Percentiles rank a stretch among this genome's conserved stretches.
These are phyloP conservation scores for Raphicerus campestris DNA, from an alignment of 2,113 vertebrate species.

Conservation along the genomic window DNA sequence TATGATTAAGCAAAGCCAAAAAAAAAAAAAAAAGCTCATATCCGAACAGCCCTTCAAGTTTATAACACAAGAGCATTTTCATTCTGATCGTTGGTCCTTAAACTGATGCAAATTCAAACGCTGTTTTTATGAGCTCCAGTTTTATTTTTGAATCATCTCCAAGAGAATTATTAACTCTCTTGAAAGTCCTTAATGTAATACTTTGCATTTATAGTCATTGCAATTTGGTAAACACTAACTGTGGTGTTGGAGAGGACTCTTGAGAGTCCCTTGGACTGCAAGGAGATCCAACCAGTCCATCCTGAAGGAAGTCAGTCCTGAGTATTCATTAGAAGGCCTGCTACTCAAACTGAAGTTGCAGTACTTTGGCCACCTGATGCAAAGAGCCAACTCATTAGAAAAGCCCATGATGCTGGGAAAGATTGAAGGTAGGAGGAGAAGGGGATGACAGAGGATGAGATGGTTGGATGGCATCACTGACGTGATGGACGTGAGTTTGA, in stretches of 20 bases:
- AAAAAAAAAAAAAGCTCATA: not conserved
- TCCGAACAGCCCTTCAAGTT: not conserved
- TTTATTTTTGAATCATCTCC: not conserved
- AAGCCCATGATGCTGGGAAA: not conserved
- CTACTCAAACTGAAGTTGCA: not conserved
- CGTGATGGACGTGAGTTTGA: rapidly evolving
- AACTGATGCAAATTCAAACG: not conserved
- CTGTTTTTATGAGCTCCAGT: not conserved
- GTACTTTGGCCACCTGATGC: not conserved
- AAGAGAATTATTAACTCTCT: not conserved
- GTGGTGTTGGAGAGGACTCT: not conserved
- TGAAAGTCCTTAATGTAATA: not conserved
- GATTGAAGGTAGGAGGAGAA: not conserved
- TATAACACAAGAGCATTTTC: not conserved
- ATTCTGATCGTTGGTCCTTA: not conserved
- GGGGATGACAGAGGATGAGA: not conserved
- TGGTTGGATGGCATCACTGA: not conserved
- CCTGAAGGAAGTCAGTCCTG: not conserved
- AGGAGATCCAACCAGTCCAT: not conserved
- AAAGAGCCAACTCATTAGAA: not conserved
- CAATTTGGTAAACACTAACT: not conserved
- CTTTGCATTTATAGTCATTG: not conserved
- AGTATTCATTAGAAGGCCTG: not conserved
- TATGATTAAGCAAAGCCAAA: not conserved
- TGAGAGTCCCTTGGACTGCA: not conserved